phyloP scores from a whole-genome alignment of 2,888 invertebrate species.

The Hedya salicella region DNA sequence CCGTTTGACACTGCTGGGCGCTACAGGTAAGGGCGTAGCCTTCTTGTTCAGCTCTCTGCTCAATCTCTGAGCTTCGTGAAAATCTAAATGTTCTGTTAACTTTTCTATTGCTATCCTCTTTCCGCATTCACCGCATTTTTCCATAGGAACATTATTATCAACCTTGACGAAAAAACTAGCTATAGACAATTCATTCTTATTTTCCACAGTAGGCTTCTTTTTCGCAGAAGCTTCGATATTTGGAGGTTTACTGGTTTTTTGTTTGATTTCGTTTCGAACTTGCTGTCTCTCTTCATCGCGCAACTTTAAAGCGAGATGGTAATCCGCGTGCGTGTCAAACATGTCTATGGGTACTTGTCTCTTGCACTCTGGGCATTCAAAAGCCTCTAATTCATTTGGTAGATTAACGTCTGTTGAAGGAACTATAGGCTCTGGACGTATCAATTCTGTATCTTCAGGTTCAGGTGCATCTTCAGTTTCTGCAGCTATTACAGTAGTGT shows the following conservation, averaged over 20 bases:
- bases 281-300: slow-evolving; percentile 83
- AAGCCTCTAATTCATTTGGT: slow-evolving; percentile 50
- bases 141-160: slow-evolving; percentile 65
- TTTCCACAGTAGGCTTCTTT: slow-evolving; percentile 43
- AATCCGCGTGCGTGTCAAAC: slow-evolving; percentile 89
- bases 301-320: slow-evolving; percentile 88
- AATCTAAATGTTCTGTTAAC: slow-evolving; percentile 91
- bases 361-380: slow-evolving; percentile 87
- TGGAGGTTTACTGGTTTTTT: slow-evolving; percentile 49
- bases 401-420: slow-evolving; percentile 9
- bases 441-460: slow-evolving; percentile 10
- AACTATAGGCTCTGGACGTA: slow-evolving; percentile 17
- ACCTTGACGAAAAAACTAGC: slow-evolving; percentile 78
- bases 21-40: slow-evolving; percentile 46
- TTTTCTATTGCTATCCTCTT: slow-evolving; percentile 86
- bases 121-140: slow-evolving; percentile 89
- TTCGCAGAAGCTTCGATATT: slow-evolving; percentile 49
- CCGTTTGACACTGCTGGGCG: slow-evolving; percentile 63
- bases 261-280: slow-evolving; percentile 59
- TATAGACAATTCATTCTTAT: slow-evolving; percentile 64
- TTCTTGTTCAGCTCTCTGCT: slow-evolving; percentile 87
- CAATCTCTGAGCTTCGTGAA: slow-evolving; percentile 92
- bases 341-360: slow-evolving; percentile 83
- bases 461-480: slow-evolving; percentile 21
- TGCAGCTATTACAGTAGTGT: slow-evolving; percentile 53